Base-by-base conservation (phyloP, 2,888 invertebrate genomes). In the Ferrisia virgata region DNA sequence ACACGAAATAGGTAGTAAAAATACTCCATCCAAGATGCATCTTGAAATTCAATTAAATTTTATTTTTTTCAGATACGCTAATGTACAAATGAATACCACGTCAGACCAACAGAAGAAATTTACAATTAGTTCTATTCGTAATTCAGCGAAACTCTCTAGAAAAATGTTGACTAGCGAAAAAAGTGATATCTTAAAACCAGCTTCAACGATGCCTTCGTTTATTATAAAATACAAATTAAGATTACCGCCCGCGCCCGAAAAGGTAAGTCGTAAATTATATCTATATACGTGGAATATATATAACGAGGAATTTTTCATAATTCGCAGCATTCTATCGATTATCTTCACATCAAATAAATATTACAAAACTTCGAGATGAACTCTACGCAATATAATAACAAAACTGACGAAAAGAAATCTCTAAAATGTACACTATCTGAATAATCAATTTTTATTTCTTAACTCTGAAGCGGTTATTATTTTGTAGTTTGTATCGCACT, bases 221-320 rank as follows among this genome's bases (percentile, higher is more conserved):
- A 83, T 83, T 22, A 83, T 83, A 64, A 83, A 83, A 69, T 83
- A 83, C 33, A 83, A 83, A 83, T 40, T 83, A 43, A 83, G 72
- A 40, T 28, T 83, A 33, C 83, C 83, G 15, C 83, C 83, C 40
- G 83, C 83, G 13, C 83, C 83, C n/a, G 39, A 69, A 69, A 72
- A 76, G 76, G 83, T 83, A 76, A 72, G 83, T 0, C n/a, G n/a
- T n/a, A n/a, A n/a, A n/a, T n/a, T n/a, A n/a, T n/a, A n/a, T 47
- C 53, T 69, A 2, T 47, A 47, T n/a, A 6, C 43, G 3, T n/a
- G 47, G 2, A 47, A 3, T 9, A 22, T 0, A 18, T 22, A 82
- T 58, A 58, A n/a, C 18, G 25, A 40, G 15, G 39, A 33, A 36
- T 58, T 36, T 33, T 72, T 33, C n/a, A 3, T n/a, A 81, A 81